Conservation (phyloP, 2,113 vertebrate genomes). For the Oncorhynchus kisutch region DNA sequence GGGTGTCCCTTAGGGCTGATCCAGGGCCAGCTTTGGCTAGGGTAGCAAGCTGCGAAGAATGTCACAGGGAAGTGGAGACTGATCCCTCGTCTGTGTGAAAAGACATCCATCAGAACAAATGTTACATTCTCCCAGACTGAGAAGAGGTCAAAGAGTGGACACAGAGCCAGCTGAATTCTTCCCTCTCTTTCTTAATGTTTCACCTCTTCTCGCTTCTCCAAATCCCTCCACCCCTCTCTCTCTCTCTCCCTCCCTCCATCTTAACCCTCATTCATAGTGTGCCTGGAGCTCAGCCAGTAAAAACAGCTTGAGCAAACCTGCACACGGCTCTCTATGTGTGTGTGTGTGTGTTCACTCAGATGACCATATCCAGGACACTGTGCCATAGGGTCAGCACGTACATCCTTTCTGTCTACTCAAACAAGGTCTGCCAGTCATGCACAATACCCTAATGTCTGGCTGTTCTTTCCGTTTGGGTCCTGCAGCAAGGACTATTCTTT, state of each 20-base stretch:
- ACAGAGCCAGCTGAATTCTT: neutral
- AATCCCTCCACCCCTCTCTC: neutral
- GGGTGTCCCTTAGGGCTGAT: slow-evolving; percentile 32
- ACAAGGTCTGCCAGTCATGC: slow-evolving; percentile 2
- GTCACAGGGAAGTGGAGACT: slow-evolving; percentile 55
- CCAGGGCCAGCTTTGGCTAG: slow-evolving; percentile 23
- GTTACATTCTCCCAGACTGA: slow-evolving; percentile 34
- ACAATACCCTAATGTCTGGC: neutral
- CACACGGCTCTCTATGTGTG: slow-evolving; percentile 15
- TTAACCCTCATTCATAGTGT: slow-evolving; percentile 35
- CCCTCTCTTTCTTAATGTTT: neutral
- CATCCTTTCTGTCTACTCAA: slow-evolving; percentile 18
- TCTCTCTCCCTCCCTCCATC: slow-evolving; percentile 8
- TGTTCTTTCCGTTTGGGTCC: neutral
- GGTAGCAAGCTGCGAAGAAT: slow-evolving; percentile 50
- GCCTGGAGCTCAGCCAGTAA: slow-evolving; percentile 52
- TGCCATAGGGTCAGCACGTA: slow-evolving; percentile 39
- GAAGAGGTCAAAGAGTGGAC: slow-evolving; percentile 46
- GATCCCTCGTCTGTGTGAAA: slow-evolving; percentile 63
- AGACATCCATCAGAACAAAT: slow-evolving; percentile 60
- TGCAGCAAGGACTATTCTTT: neutral
- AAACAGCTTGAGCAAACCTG: slow-evolving; percentile 68
- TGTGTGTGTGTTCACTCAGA: slow-evolving; percentile 14
- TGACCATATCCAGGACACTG: slow-evolving; percentile 34
- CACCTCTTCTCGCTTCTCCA: slow-evolving; percentile 6